A percentile compares a stretch with the other conserved stretches of the same genome.
Conservation (phyloP, 2,888 invertebrate species). For the Drosophila algonquin region DNA sequence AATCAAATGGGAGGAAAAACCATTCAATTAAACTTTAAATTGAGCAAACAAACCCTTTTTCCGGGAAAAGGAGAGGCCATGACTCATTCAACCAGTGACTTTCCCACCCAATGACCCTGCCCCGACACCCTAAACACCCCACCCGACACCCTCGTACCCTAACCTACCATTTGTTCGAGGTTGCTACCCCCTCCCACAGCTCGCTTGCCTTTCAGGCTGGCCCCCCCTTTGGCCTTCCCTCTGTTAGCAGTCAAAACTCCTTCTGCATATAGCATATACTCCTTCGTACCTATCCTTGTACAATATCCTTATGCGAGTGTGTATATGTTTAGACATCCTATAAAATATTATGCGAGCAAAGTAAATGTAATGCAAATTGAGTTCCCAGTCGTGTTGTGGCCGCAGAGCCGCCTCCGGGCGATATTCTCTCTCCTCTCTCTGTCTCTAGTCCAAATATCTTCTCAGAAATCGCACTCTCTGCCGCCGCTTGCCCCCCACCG, state of each 20-base stretch:
- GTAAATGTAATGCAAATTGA: slow-evolving; percentile 76
- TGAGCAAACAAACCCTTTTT: not conserved
- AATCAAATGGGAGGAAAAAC: not conserved
- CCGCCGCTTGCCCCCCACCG: not conserved
- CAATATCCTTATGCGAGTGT: slow-evolving; percentile 29
- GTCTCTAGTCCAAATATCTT: slow-evolving; percentile 44
- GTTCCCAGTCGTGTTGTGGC: slow-evolving; percentile 48
- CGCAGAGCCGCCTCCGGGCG: slow-evolving; percentile 30
- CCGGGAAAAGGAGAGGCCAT: not conserved
- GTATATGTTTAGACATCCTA: slow-evolving; percentile 19
- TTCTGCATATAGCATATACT: not conserved
- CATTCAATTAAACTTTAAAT: not conserved
- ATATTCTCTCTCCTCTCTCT: slow-evolving; percentile 11
- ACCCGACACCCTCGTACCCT: too few relatives aligned
- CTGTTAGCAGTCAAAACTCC: slow-evolving; percentile 8
- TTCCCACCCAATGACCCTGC: not conserved
- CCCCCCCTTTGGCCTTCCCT: not conserved
- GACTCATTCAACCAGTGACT: slow-evolving; percentile 1
- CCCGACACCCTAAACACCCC: not conserved
- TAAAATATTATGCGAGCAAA: slow-evolving; percentile 47
- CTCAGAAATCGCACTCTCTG: slow-evolving; percentile 28
- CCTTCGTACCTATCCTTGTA: slow-evolving; percentile 15
- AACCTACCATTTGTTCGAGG: not conserved
- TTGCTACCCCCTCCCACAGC: not conserved
- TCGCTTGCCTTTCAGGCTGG: not conserved